Conservation (phyloP, 2,113 vertebrate genomes). For the Chascanopsetta lugubris region DNA sequence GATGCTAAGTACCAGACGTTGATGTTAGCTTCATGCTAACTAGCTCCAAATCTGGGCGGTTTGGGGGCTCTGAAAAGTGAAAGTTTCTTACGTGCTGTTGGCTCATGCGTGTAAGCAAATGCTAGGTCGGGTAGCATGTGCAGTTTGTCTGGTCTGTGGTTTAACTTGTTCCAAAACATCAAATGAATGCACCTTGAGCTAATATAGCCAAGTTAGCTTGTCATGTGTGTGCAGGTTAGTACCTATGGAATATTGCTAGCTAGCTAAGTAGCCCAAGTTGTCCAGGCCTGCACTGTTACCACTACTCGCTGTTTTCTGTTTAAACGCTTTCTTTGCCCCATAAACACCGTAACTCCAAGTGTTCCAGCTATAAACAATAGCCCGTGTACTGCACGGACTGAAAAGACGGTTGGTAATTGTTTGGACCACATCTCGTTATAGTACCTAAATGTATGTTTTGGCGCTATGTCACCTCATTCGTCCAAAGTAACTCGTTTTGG, state of each 20-base stretch:
- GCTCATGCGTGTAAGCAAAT: conserved; percentile 15
- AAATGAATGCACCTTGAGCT: conserved; percentile 55
- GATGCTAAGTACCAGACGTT: conserved; percentile 52
- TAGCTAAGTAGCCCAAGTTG: conserved; percentile 72
- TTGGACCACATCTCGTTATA: background rate
- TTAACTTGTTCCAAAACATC: conserved; percentile 22
- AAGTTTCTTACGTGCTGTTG: conserved; percentile 45
- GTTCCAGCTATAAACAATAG: background rate
- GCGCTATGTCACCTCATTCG: background rate
- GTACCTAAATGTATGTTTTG: background rate
- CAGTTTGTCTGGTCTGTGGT: no score
- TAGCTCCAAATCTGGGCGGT: conserved; percentile 69
- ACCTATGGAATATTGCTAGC: conserved; percentile 62
- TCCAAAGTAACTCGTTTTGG: background rate
- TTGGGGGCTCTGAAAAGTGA: conserved; percentile 70
- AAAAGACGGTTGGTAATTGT: background rate
- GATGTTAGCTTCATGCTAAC: conserved; percentile 69
- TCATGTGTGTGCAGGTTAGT: conserved; percentile 67
- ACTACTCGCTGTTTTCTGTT: conserved; percentile 41
- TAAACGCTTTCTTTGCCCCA: conserved; percentile 71
- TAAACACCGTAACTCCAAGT: background rate
- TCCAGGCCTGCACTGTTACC: conserved; percentile 71
- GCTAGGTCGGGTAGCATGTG: background rate
- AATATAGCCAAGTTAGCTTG: conserved; percentile 73
- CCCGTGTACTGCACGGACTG: background rate